phyloP scores from a whole-genome alignment of 2,888 invertebrate genomes.

The Eumacrocentrus americanus region DNA sequence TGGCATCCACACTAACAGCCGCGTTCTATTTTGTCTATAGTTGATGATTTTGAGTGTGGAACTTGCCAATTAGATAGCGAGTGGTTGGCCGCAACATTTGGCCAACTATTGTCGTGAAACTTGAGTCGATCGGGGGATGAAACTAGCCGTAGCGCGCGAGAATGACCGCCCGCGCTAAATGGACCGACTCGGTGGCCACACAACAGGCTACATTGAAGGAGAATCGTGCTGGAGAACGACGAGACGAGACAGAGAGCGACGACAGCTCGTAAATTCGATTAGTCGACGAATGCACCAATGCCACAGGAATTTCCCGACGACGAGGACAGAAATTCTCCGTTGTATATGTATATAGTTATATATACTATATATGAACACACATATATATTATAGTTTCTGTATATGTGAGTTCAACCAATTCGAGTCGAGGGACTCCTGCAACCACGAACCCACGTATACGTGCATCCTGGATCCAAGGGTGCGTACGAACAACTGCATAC shows the following conservation, averaged over 20 bases:
- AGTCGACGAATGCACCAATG: constrained; percentile 21
- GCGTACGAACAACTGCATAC: no score
- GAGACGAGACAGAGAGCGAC: constrained; percentile 17
- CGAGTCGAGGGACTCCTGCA: constrained; percentile 14
- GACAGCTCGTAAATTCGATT: constrained; percentile 29
- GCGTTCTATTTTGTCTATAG: neutral
- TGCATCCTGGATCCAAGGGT: neutral
- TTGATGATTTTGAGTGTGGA: no score
- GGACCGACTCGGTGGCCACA: constrained; percentile 8
- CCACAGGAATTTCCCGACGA: constrained; percentile 18
- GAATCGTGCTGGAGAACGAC: constrained; percentile 3
- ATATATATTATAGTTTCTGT: constrained; percentile 28
- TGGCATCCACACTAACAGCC: neutral
- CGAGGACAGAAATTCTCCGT: constrained; percentile 5
- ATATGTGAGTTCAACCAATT: constrained; percentile 24
- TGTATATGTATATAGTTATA: no score
- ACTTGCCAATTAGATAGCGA: constrained; percentile 17
- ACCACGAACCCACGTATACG: neutral
- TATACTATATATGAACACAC: no score
- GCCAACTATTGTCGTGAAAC: constrained; percentile 21
- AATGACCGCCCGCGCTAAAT: constrained; percentile 22
- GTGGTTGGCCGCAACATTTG: constrained; percentile 14
- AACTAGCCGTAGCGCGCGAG: constrained; percentile 16
- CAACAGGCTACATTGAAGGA: neutral
- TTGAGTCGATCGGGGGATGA: constrained; percentile 19